These are phyloP conservation scores for Microctonus hyperodae DNA, from an alignment of 2,888 invertebrate genomes.

Conservation along the genomic window DNA sequence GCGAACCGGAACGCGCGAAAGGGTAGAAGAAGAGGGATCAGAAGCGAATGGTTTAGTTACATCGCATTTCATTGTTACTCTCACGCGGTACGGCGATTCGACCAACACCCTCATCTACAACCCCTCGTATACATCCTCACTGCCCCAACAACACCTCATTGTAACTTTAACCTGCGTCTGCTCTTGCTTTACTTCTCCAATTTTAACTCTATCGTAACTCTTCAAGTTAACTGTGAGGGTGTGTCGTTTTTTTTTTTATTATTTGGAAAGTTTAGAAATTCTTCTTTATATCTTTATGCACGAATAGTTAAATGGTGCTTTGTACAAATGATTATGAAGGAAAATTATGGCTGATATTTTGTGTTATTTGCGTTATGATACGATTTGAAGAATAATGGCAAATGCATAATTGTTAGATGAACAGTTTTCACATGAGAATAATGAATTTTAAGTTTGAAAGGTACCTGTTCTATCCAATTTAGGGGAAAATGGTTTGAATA, in stretches of 20 bases:
- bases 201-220: background rate
- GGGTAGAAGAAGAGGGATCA: background rate
- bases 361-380: background rate
- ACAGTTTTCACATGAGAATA: background rate
- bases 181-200: background rate
- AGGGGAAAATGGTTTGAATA: background rate
- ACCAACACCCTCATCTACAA: constrained; percentile 1
- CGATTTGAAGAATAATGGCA: background rate
- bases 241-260: background rate
- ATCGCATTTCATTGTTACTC: constrained; percentile 44
- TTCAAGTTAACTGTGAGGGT: background rate
- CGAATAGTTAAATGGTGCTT: too few relatives aligned
- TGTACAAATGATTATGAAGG: background rate
- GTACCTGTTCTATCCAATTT: background rate
- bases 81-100: constrained; percentile 29
- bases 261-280: too few relatives aligned
- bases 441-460: background rate
- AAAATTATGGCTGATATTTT: too few relatives aligned
- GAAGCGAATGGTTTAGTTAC: constrained; percentile 41
- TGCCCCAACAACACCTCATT: background rate
- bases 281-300: too few relatives aligned
- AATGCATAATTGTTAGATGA: background rate
- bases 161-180: background rate
- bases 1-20: constrained; percentile 15
- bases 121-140: background rate